A percentile compares a stretch with the other conserved stretches of the same genome.
Conservation (phyloP, 2,797 vertebrate species). For the Salmo trutta region DNA sequence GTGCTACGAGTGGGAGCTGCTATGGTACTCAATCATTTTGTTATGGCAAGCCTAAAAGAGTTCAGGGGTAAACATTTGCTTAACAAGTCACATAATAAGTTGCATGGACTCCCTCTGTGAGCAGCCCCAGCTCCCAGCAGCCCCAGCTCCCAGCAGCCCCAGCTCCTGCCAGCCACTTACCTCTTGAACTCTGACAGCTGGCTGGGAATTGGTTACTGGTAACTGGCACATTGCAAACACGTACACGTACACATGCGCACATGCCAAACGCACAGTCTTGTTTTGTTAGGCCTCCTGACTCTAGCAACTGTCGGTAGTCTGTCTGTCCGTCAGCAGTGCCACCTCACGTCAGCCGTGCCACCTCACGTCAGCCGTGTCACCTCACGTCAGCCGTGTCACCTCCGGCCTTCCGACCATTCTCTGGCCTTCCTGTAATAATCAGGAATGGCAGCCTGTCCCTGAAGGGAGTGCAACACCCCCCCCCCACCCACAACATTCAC, state of each 20-base stretch:
- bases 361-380: too few relatives aligned
- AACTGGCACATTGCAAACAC: neutral
- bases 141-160: neutral
- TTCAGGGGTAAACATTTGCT: too few relatives aligned
- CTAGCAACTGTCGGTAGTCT: neutral
- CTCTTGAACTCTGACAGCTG: constrained; percentile 29
- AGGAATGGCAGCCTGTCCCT: neutral
- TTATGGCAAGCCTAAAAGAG: too few relatives aligned
- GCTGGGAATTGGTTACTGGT: constrained; percentile 16
- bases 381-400: constrained; percentile 22
- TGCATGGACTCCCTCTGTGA: too few relatives aligned
- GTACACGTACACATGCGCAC: neutral
- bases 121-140: neutral
- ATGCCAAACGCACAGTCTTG: neutral
- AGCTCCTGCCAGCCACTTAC: neutral
- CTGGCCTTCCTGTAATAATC: neutral
- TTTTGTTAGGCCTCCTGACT: neutral
- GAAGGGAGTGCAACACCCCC: neutral
- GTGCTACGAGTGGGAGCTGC: too few relatives aligned
- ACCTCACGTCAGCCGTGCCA: constrained; percentile 34
- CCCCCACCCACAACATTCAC: neutral
- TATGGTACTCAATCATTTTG: too few relatives aligned
- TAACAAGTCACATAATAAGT: too few relatives aligned
- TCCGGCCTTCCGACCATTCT: constrained; percentile 28
- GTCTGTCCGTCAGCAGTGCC: neutral